Evolutionary conservation across 2,888 invertebrate genomes (phyloP), one percentile per base, ranked within the genome.

Genomic region (Pachliopta kotzebuea): DNA sequence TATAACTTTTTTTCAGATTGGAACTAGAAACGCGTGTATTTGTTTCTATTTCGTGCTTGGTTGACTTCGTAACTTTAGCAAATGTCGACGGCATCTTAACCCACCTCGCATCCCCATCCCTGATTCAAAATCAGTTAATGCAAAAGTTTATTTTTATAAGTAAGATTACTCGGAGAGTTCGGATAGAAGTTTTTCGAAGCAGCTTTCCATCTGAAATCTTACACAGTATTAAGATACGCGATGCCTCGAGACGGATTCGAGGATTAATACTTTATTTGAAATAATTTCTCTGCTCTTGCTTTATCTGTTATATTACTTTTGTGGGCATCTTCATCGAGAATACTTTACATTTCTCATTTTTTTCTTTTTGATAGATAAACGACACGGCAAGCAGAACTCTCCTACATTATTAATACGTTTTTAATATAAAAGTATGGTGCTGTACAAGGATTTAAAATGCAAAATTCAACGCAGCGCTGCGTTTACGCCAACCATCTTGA

Each of bases 81-180:
- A 74, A 81, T 81, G 80, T 70, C 79, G 76, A 76, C 71, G 74
- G 76, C 65, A 74, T 79, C 80, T 80, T 80, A 74, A 84, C 83
- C 83, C 84, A 86, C 90, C 86, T 88, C 78, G 76, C 73, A 66
- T 82, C 86, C 73, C 78, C 82, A 76, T 79, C 80, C 83, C 85
- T 87, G 86, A 90, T 90, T 89, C 90, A 81, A 88, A 90, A 90
- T 90, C 91, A 87, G 91, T 90, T 92, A 92, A 92, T 92, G 92
- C 81, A 91, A 90, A 92, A 92, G 92, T 92, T 92, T 92, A 92
- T 92, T 92, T 92, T 92, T 92, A 91, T 92, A 92, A 92, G 92
- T 92, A 88, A 92, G 92, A 92, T 92, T 92, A 92, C 88, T 88
- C 85, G 82, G 78, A 67, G 85, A 86, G 85, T 86, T 87, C 72